Percentiles rank a stretch among this genome's conserved stretches.
These are phyloP conservation scores for Ginglymostoma cirratum DNA, from an alignment of 2,113 vertebrate genomes.

Conservation along the genomic window DNA sequence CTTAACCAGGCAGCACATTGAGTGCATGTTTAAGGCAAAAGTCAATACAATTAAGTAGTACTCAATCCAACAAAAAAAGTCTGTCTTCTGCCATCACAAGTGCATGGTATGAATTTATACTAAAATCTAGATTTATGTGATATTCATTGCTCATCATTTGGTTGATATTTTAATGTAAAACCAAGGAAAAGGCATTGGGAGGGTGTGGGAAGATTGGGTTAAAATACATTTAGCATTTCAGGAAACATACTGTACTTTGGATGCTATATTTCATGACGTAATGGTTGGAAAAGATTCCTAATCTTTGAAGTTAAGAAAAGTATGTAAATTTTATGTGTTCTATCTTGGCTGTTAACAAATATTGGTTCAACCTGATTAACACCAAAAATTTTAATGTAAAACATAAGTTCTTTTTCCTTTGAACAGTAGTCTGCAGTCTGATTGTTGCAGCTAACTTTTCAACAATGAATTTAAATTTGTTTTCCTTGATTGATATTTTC, in stretches of 20 bases:
- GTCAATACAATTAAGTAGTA: background rate
- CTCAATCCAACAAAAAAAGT: background rate
- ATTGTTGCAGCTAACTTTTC: background rate
- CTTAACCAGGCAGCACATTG: background rate
- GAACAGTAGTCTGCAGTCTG: background rate
- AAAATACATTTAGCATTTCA: background rate
- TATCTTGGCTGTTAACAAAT: background rate
- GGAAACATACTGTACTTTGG: background rate
- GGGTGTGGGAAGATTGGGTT: background rate
- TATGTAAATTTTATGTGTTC: background rate
- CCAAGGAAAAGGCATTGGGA: background rate
- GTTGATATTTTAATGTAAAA: background rate
- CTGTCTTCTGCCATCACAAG: background rate
- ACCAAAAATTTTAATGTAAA: background rate
- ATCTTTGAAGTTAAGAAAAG: background rate
- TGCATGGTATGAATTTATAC: background rate
- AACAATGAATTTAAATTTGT: background rate
- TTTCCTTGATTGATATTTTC: background rate
- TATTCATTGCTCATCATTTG: background rate
- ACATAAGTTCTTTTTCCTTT: background rate
- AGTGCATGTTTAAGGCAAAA: background rate
- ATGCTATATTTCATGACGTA: background rate
- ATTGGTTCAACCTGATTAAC: background rate
- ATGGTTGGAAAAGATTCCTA: background rate
- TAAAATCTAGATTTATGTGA: background rate